Evolutionary conservation across 2,888 invertebrate species (phyloP).

Genomic region (Drosophila neotestacea): DNA sequence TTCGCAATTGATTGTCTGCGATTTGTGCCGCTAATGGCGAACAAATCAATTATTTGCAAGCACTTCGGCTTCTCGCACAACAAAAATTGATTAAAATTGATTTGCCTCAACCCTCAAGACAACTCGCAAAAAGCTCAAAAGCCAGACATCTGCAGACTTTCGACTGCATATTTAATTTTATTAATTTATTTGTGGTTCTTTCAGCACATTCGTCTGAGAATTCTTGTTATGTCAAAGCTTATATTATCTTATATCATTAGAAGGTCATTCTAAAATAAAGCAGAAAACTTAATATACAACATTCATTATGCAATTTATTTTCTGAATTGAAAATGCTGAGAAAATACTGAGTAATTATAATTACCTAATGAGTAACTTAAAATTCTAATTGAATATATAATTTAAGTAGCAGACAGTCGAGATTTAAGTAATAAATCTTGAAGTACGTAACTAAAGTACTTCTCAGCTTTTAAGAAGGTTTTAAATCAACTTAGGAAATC

Average conservation of each 20-base stretch:
- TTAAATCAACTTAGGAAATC: no score
- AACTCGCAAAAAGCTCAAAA: constrained; percentile 40
- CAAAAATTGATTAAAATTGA: constrained; percentile 79
- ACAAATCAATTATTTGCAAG: constrained; percentile 76
- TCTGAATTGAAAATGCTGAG: no score
- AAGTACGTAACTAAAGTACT: no score
- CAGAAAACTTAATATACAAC: constrained; percentile 1
- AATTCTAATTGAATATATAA: background rate
- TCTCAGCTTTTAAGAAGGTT: no score
- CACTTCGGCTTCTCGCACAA: constrained; percentile 47
- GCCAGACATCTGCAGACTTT: constrained; percentile 34
- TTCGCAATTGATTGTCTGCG: constrained; percentile 77
- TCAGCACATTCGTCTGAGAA: constrained; percentile 13
- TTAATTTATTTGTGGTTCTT: constrained; percentile 41
- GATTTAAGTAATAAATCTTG: no score
- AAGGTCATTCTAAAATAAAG: background rate
- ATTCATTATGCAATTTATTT: constrained; percentile 2
- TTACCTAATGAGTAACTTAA: constrained; percentile 1
- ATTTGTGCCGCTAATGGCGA: constrained; percentile 74
- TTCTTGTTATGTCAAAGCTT: background rate
- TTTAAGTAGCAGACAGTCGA: no score
- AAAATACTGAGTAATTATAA: constrained; percentile 3
- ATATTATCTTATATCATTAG: background rate
- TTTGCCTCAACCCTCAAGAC: constrained; percentile 38
- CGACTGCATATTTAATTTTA: constrained; percentile 36